A percentile compares a stretch with the other conserved stretches of the same genome.
Evolutionary conservation across 1,140 invertebrate species (phyloP).

Genomic region (Rhagoletis pomonella): DNA sequence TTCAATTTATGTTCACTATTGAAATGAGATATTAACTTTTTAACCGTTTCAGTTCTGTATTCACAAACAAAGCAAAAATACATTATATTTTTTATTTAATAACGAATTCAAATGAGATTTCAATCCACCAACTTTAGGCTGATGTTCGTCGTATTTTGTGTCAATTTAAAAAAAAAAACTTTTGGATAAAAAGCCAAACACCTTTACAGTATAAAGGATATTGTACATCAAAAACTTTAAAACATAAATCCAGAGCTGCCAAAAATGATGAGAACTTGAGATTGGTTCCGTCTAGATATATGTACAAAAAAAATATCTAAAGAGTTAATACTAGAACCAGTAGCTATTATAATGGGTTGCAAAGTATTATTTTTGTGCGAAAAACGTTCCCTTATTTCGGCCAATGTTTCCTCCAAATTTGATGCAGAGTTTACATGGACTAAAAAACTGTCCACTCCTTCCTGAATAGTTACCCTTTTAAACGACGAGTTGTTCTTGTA

Average conservation of each 20-base stretch:
- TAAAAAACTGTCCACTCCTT: neutral
- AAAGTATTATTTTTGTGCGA: neutral
- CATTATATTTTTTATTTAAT: neutral
- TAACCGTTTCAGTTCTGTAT: neutral
- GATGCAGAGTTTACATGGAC: neutral
- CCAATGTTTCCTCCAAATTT: neutral
- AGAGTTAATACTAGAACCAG: neutral
- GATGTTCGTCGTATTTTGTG: too few species aligned
- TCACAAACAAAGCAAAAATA: slow-evolving; percentile 31
- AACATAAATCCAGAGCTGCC: neutral
- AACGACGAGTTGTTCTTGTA: neutral
- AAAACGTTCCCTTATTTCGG: neutral
- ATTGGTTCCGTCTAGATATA: neutral
- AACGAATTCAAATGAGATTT: too few species aligned
- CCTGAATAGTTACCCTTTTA: neutral
- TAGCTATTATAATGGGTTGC: neutral
- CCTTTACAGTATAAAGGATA: too few species aligned
- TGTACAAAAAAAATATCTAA: neutral
- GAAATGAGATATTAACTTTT: neutral
- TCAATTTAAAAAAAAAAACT: too few species aligned
- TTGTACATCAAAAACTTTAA: neutral
- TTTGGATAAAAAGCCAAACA: too few species aligned
- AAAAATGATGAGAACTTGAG: neutral
- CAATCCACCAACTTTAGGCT: too few species aligned
- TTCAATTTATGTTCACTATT: neutral